Base-by-base conservation (phyloP, 2,888 invertebrate species). In the Tetramorium bicarinatum region DNA sequence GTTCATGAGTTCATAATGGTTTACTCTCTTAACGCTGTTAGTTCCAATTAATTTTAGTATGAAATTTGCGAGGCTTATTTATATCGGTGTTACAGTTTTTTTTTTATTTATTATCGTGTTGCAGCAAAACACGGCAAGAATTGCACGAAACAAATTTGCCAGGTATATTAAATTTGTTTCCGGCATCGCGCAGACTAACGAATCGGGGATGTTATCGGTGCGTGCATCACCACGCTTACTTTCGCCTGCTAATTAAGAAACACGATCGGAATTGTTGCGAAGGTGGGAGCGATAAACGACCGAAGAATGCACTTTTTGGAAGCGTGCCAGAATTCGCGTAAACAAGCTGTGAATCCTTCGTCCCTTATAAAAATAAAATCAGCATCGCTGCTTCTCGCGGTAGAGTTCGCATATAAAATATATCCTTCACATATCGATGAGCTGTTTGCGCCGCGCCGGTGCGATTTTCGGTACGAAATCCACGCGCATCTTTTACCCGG, bases 211-310 rank as follows among this genome's bases (percentile, higher is more conserved):
- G 64, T 21, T 64, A 41, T 15, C 13, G 21, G 1, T 29, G 44
- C 9, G 41, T 41, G 8, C 15, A 18, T 9, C 18, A 34, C 29
- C 2, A 9, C 29, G 13, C 34, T 13, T 25, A 38, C n/a, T 44
- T 54, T 67, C 1, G 18, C 7, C 15, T 15, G 44, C 76, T 87
- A 64, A 77, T 87, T 84, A 67, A 74, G 56, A 56, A 67, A 61
- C 29, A 61, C 44, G 54, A 59, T 66, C 61, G 62, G 56, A 66
- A 76, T 56, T 47, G 49, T 71, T 54, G 3, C 4, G n/a, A 49
- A 69, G 21, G 2, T 25, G 3, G n/a, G 8, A 56, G n/a, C 25
- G 52, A 82, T 52, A 77, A 64, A 76, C 15, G 34, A 47, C 47
- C 21, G 59, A 21, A 34, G 25, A 54, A 15, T 18, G n/a, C 54